Evolutionary conservation across 2,797 vertebrate genomes (phyloP).

Genomic region (Nyctibius grandis): DNA sequence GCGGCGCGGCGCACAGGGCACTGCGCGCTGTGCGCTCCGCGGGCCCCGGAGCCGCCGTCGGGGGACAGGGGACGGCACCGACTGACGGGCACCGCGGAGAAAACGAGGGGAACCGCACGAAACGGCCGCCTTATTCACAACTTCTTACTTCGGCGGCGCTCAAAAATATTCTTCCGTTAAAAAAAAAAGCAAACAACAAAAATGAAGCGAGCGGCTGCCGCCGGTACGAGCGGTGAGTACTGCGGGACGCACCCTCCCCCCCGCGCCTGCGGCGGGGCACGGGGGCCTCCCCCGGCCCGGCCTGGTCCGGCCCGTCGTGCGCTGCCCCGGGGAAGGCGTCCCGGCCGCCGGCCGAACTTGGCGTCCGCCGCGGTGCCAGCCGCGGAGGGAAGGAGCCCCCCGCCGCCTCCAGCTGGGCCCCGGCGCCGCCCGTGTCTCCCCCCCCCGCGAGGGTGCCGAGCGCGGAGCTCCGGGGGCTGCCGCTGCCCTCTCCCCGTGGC

Average conservation of each 20-base stretch:
- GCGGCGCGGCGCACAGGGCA: accelerated
- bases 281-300: neutral
- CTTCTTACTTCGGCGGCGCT: neutral
- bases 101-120: neutral
- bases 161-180: neutral
- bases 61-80: neutral
- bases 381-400: neutral
- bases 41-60: too few species aligned
- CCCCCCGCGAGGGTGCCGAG: neutral
- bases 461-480: neutral
- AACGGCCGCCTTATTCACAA: neutral
- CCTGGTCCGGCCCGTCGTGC: neutral
- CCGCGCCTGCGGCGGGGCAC: neutral
- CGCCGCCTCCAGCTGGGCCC: neutral
- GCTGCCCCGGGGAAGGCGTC: neutral
- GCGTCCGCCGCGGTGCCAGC: too few species aligned
- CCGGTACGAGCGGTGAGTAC: neutral
- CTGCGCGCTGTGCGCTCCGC: accelerated
- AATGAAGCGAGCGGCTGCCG: neutral
- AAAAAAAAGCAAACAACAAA: too few species aligned
- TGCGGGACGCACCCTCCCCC: neutral
- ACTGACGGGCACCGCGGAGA: neutral
- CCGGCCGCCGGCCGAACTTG: neutral
- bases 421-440: too few species aligned
- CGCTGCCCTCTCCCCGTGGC: neutral